A percentile compares a stretch with the other conserved stretches of the same genome.
phyloP scores from a whole-genome alignment of 2,888 invertebrate species.

The Platypus cylindrus region DNA sequence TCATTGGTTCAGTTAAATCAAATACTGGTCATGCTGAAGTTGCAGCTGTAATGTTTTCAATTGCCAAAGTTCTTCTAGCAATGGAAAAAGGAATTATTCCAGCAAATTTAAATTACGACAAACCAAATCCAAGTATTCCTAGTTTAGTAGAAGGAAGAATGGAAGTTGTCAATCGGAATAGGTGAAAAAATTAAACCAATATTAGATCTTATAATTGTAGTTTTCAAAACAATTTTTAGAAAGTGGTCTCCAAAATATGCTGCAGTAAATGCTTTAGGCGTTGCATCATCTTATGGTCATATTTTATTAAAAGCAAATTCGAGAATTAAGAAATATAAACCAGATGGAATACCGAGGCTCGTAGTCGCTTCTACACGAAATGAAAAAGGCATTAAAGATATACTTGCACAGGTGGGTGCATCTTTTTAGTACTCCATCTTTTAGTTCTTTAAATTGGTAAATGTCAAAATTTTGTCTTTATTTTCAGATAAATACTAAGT shows the following conservation, averaged over 20 bases:
- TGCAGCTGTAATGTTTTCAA: constrained; percentile 71
- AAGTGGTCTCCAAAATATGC: constrained; percentile 79
- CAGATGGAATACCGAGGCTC: constrained; percentile 49
- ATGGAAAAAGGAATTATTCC: constrained; percentile 86
- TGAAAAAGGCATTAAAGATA: constrained; percentile 55
- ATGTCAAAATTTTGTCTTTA: too few relatives aligned
- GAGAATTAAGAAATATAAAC: constrained; percentile 45
- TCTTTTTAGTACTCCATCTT: too few relatives aligned
- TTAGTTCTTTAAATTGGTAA: too few relatives aligned
- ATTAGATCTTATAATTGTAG: too few relatives aligned
- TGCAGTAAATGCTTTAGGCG: constrained; percentile 93
- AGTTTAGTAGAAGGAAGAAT: constrained; percentile 71
- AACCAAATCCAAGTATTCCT: constrained; percentile 83
- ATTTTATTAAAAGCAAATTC: constrained; percentile 70
- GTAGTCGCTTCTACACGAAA: constrained; percentile 76
- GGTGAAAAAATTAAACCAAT: constrained; percentile 17
- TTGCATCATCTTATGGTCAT: constrained; percentile 92
- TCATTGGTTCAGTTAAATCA: constrained; percentile 91
- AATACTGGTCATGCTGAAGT: constrained; percentile 98
- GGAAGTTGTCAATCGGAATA: constrained; percentile 67
- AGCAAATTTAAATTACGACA: constrained; percentile 73
- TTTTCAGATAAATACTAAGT: constrained; percentile 40
- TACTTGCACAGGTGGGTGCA: constrained; percentile 45
- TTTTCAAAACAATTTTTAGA: too few relatives aligned
- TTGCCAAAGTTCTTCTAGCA: constrained; percentile 81